Percentiles rank a stretch among this genome's conserved stretches.
These are phyloP conservation scores for Eulemur mongoz DNA, from an alignment of 2,797 vertebrate genomes.

Conservation along the genomic window DNA sequence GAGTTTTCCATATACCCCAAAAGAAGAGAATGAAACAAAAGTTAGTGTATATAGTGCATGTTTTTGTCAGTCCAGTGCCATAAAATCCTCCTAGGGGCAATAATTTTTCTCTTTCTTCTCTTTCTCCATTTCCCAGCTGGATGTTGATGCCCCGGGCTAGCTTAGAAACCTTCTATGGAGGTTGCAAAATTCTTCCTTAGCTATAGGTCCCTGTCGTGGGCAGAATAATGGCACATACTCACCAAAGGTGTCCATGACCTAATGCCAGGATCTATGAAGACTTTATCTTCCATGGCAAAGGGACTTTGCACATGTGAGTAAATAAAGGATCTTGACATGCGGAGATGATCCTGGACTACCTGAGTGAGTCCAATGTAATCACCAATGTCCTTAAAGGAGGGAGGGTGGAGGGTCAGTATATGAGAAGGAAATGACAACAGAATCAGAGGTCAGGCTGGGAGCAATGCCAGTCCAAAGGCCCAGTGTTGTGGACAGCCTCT, in stretches of 20 bases:
- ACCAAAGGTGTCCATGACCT: not conserved
- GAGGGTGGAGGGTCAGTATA: not conserved
- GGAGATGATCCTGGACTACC: not conserved
- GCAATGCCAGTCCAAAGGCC: not conserved
- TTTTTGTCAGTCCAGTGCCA: not conserved
- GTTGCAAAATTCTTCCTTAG: not conserved
- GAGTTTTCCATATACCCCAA: not conserved
- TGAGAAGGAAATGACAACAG: not conserved
- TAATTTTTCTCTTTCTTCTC: not conserved
- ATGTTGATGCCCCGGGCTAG: not conserved
- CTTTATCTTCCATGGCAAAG: not conserved
- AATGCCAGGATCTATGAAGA: not conserved
- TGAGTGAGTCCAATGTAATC: not conserved
- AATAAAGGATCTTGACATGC: not conserved
- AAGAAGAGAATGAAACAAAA: not conserved
- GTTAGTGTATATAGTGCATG: accelerated
- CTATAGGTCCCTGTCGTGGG: not conserved
- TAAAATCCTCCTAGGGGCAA: not conserved
- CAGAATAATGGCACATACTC: not conserved
- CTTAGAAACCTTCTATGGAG: not conserved
- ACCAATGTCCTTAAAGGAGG: not conserved
- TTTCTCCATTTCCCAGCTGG: not conserved
- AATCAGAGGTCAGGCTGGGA: not conserved
- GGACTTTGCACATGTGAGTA: not conserved
- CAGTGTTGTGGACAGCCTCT: not conserved